Conservation (phyloP, 2,113 vertebrate genomes). For the Apodemus speciosus region DNA sequence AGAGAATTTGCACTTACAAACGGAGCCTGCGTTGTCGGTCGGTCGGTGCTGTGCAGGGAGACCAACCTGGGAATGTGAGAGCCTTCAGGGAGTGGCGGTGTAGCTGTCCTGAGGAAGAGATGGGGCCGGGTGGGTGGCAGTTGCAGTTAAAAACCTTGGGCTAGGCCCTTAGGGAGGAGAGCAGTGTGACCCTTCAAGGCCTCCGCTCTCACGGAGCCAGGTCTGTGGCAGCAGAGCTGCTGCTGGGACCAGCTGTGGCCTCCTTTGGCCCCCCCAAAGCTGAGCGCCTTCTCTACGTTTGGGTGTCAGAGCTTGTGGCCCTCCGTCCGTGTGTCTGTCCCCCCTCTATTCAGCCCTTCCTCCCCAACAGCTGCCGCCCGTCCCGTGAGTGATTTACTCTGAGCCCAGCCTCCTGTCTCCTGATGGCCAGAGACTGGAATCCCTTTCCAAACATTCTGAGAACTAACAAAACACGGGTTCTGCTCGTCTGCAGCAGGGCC, state of each 20-base stretch:
- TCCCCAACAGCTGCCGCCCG: background rate
- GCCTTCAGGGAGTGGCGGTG: background rate
- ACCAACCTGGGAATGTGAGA: background rate
- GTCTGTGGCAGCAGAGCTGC: background rate
- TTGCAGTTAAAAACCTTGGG: background rate
- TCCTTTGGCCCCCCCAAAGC: background rate
- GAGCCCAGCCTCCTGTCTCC: background rate
- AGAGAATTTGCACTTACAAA: background rate
- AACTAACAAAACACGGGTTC: background rate
- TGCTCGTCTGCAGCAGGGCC: background rate
- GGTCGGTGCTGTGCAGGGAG: background rate
- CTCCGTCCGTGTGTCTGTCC: background rate
- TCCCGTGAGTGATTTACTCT: background rate
- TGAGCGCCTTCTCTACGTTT: background rate
- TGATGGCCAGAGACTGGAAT: background rate
- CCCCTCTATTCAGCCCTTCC: background rate
- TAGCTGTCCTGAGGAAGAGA: too few relatives aligned
- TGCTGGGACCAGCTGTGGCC: background rate
- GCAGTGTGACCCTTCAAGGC: background rate
- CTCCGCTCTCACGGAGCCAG: fast-evolving
- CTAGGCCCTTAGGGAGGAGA: background rate
- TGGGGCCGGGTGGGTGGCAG: background rate
- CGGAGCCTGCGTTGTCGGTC: background rate
- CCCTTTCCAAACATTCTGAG: conserved; percentile 19
- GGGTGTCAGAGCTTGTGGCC: background rate